Evolutionary conservation across 2,797 vertebrate genomes (phyloP), one percentile per base, ranked within the genome.

Genomic region (Capromys pilorides): DNA sequence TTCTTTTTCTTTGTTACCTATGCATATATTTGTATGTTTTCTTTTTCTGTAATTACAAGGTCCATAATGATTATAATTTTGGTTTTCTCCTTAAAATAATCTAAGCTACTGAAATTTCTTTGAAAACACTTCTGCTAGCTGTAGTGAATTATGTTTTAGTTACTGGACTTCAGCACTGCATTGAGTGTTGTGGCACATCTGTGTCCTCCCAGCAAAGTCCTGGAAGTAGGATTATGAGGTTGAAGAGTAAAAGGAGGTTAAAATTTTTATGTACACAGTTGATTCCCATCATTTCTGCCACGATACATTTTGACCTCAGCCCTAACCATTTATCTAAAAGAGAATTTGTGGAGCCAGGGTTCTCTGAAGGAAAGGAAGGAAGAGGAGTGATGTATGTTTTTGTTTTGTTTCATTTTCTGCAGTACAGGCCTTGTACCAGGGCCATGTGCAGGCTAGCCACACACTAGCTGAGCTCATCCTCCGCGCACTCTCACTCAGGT

Each of bases 41-140:
- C 51, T 36, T 45, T 41, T 75, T 75, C 41, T 73, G 39, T 80
- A 39, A 33, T 87, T 93, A 61, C 11, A 90, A 77, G 45, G 26
- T 45, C 21, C 33, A 26, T 85, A 86, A 77, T 77, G 19, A 64
- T 31, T 92, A 4, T 73, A 39, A 86, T 88, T 88, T 85, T 69
- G 66, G 18, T n/a, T 69, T 90, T 0, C 26, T 84, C 57, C 92
- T 90, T 67, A 62, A 90, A 87, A 78, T 66, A 88, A 87, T 67
- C 22, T 41, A 88, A 87, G 73, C 22, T 41, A 59, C 93, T 91
- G 77, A 83, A 92, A 64, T 51, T 12, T 81, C 16, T 59, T 69
- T 31, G 75, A 59, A 77, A 92, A 88, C 19, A 66, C 33, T 69
- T 92, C 91, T 91, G 49, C 36, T 92, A 10, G n/a, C 39, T 28